A percentile compares a stretch with the other conserved stretches of the same genome.
These are phyloP conservation scores for Panopea generosa DNA, from an alignment of 2,888 invertebrate species.

Conservation along the genomic window DNA sequence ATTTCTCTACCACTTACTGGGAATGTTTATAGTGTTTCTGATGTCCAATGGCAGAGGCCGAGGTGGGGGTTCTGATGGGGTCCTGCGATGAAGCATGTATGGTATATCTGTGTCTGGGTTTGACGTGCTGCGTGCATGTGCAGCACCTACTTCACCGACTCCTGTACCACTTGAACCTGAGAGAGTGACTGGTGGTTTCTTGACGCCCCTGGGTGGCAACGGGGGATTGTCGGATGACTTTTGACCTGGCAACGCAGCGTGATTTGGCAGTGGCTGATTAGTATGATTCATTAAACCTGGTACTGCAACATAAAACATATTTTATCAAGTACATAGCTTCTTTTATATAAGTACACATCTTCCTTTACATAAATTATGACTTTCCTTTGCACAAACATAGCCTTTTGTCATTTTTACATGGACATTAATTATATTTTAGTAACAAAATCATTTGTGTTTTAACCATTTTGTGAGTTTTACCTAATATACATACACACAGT, in stretches of 20 bases:
- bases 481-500: no score
- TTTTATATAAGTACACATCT: no score
- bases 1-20: no score
- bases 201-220: conserved; percentile 66
- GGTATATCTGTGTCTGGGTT: conserved; percentile 47
- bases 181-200: conserved; percentile 70
- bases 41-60: conserved; percentile 20
- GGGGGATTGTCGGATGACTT: conserved; percentile 58
- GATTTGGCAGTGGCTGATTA: conserved; percentile 44
- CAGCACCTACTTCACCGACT: conserved; percentile 4
- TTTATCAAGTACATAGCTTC: no score
- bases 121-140: conserved; percentile 30
- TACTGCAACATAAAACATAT: conserved; percentile 40
- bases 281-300: conserved; percentile 46
- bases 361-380: no score
- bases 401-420: no score
- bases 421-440: no score
- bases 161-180: background rate
- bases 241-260: background rate
- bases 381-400: no score
- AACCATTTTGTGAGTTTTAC: no score
- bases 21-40: conserved; percentile 7
- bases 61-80: conserved; percentile 83
- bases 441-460: no score
- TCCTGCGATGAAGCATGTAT: conserved; percentile 77